Evolutionary conservation across 2,888 invertebrate species (phyloP), one percentile per base, ranked within the genome.

Genomic region (Nudaria mundana): DNA sequence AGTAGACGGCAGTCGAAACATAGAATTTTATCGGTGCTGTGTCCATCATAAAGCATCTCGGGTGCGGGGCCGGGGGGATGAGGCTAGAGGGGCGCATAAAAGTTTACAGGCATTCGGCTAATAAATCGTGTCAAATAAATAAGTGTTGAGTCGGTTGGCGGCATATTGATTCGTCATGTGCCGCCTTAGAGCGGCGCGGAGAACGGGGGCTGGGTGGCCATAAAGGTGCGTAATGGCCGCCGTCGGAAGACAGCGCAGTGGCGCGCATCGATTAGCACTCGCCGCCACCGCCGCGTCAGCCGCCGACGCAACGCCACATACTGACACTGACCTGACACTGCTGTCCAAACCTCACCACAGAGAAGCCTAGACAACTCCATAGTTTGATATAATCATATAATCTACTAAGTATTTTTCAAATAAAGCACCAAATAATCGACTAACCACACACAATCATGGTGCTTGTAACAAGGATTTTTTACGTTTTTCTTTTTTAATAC

Each of bases 181-280:
- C 83, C 83, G 85, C 83, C 83, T 83, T 83, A 71, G 78, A 76
- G 78, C 73, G 74, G 76, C 65, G 70, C 67, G 71, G 68, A 68
- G 69, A 55, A 63, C 56, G 70, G 71, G 69, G 71, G 66, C 68
- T 66, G 76, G 82, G 79, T 79, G 84, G 89, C 92, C 91, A 92
- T 92, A 92, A 92, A 92, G 92, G 92, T 93, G 93, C 93, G 93
- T 93, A 93, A 93, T 92, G 91, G 92, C 90, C 90, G 91, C 87
- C 81, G 86, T 87, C 89, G 91, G 91, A 91, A 92, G 91, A 90
- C 89, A 90, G 90, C 91, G 92, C 90, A 92, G 91, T 91, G 83
- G 76, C 84, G 91, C 91, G 91, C 92, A 92, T 92, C 92, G 92
- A 92, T 92, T 92, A 91, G 91, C 78, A 87, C 87, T 84, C 89